phyloP scores from a whole-genome alignment of 2,113 vertebrate species.

The Gobius niger region DNA sequence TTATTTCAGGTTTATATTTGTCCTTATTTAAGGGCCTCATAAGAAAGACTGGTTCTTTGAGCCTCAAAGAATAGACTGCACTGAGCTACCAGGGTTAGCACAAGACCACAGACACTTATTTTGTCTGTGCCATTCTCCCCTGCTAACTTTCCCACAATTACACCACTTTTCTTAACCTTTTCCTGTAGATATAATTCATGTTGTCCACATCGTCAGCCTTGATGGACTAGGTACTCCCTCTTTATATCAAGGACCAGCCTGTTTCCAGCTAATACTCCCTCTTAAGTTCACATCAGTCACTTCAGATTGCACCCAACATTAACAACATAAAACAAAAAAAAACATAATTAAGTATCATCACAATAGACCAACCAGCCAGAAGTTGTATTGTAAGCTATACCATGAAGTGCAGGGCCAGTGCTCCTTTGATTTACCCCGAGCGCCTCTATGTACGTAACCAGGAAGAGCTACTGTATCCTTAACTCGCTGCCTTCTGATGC shows the following conservation, averaged over 20 bases:
- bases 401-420: too few relatives aligned
- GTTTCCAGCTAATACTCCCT: neutral
- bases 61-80: neutral
- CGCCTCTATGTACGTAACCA: too few relatives aligned
- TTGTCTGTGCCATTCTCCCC: neutral
- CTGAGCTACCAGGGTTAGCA: neutral
- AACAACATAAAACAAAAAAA: too few relatives aligned
- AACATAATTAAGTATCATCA: too few relatives aligned
- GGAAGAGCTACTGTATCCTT: too few relatives aligned
- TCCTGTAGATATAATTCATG: neutral
- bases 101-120: neutral
- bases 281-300: neutral
- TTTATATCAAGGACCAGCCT: neutral
- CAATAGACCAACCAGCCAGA: too few relatives aligned
- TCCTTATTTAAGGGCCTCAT: too few relatives aligned
- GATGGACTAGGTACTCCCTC: neutral
- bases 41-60: too few relatives aligned
- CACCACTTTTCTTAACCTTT: neutral
- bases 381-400: too few relatives aligned
- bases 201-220: neutral
- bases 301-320: neutral
- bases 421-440: too few relatives aligned
- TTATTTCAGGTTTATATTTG: too few relatives aligned
- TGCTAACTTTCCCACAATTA: neutral
- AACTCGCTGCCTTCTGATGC: too few relatives aligned